Percentiles rank a stretch among this genome's conserved stretches.
Conservation (phyloP, 2,888 invertebrate genomes). For the Calliphora vomitoria region DNA sequence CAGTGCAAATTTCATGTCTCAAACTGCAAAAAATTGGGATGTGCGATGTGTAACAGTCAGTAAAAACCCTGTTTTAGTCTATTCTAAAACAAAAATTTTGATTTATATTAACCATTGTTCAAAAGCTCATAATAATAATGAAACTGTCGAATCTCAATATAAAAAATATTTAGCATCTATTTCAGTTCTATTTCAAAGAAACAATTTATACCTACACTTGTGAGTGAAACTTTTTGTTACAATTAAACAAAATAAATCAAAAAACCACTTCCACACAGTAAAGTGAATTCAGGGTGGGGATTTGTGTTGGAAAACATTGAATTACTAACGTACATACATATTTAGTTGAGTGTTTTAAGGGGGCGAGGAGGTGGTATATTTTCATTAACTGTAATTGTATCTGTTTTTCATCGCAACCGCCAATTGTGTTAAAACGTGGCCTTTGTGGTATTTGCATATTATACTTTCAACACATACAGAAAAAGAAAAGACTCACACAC, state of each 20-base stretch:
- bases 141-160: too few species aligned
- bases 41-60: too few species aligned
- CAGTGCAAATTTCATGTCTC: too few species aligned
- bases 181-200: background rate
- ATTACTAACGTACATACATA: background rate
- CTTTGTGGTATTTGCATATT: constrained; percentile 66
- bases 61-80: too few species aligned
- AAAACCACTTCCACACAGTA: constrained; percentile 14
- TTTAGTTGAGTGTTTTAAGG: background rate
- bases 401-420: constrained; percentile 62
- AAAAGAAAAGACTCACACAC: background rate
- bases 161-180: too few species aligned
- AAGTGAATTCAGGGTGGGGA: background rate
- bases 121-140: too few species aligned
- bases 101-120: too few species aligned
- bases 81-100: too few species aligned
- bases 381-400: constrained; percentile 57
- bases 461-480: constrained; percentile 14
- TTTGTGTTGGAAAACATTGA: background rate
- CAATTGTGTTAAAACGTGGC: constrained; percentile 57
- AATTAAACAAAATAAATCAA: constrained; percentile 18
- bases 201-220: background rate
- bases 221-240: background rate
- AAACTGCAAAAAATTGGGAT: too few species aligned
- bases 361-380: background rate